These are phyloP conservation scores for Cyphomyrus discorhynchus DNA, from an alignment of 2,113 vertebrate species.

Conservation along the genomic window DNA sequence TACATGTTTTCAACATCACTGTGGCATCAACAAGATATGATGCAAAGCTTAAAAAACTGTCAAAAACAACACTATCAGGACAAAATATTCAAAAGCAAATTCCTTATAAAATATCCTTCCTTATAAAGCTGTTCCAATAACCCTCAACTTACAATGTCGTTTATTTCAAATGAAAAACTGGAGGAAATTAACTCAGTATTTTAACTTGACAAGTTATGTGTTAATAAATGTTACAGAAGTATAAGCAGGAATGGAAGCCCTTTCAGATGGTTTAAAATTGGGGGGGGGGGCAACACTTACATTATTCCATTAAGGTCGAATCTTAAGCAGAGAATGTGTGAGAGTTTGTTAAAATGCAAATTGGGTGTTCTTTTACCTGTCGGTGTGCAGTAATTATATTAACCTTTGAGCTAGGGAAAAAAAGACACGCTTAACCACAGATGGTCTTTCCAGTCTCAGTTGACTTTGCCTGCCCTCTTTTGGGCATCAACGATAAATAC, in stretches of 20 bases:
- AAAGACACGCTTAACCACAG: background rate
- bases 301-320: background rate
- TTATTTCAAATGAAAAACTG: background rate
- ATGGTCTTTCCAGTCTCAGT: background rate
- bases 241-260: background rate
- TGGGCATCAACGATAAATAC: conserved; percentile 26
- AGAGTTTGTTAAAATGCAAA: conserved; percentile 11
- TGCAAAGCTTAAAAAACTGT: background rate
- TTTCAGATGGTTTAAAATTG: background rate
- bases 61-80: background rate
- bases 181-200: background rate
- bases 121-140: background rate
- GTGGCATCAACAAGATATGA: background rate
- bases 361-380: background rate
- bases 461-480: conserved; percentile 28
- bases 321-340: background rate
- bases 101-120: background rate
- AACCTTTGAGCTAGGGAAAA: background rate
- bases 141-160: background rate
- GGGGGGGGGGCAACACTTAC: background rate
- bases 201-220: background rate
- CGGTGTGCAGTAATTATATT: background rate
- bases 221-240: background rate
- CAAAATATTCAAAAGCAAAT: background rate
- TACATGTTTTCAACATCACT: background rate